phyloP scores from a whole-genome alignment of 1,140 invertebrate species.

The Linepithema humile region DNA sequence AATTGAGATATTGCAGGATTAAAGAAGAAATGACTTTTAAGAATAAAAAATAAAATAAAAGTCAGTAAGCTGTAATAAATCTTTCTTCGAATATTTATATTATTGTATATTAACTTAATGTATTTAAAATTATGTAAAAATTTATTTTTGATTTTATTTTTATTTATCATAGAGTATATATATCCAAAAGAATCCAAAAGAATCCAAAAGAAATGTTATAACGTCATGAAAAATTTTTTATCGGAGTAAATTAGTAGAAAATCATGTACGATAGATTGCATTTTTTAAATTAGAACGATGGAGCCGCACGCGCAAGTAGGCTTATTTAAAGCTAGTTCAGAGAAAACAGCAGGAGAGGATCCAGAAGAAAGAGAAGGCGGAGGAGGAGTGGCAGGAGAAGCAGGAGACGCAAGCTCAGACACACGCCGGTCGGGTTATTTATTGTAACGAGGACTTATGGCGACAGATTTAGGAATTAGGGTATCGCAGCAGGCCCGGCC shows the following conservation, averaged over 20 bases:
- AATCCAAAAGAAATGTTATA: neutral
- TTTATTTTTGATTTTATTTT: conserved; percentile 22
- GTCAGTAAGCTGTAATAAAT: neutral
- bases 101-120: neutral
- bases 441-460: conserved; percentile 85
- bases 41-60: neutral
- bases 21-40: neutral
- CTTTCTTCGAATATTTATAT: neutral
- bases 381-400: conserved; percentile 58
- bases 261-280: neutral
- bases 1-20: conserved; percentile 20
- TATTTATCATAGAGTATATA: neutral
- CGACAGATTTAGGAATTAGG: conserved; percentile 86
- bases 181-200: too few relatives aligned
- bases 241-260: neutral
- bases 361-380: conserved; percentile 41
- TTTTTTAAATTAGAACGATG: conserved; percentile 10
- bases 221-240: neutral
- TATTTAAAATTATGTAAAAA: neutral
- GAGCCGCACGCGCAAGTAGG: conserved; percentile 20
- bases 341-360: conserved; percentile 58
- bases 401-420: conserved; percentile 72
- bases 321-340: conserved; percentile 51
- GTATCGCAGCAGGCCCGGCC: conserved; percentile 77
- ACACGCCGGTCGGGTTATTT: conserved; percentile 83